A percentile compares a stretch with the other conserved stretches of the same genome.
phyloP scores from a whole-genome alignment of 2,888 invertebrate species.

The Stictocephala bisonia region DNA sequence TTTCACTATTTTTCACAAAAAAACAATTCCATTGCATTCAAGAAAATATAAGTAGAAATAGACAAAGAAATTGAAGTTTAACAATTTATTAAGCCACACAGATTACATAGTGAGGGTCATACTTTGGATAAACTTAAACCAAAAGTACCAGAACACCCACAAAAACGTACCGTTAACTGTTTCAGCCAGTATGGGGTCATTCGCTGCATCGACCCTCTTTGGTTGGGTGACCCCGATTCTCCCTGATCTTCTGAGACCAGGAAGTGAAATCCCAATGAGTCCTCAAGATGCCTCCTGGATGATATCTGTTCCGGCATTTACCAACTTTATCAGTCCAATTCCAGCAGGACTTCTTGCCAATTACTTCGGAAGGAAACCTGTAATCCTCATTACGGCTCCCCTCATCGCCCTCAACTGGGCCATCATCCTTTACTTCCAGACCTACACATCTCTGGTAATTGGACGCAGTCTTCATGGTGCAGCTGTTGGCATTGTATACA shows the following conservation, averaged over 20 bases:
- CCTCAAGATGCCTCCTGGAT: slow-evolving; percentile 50
- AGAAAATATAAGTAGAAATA: too few relatives aligned
- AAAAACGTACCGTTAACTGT: too few relatives aligned
- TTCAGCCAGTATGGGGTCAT: slow-evolving; percentile 15
- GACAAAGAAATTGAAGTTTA: too few relatives aligned
- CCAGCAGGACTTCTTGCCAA: slow-evolving; percentile 49
- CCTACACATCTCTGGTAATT: slow-evolving; percentile 48
- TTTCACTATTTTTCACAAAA: too few relatives aligned
- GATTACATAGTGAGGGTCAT: too few relatives aligned
- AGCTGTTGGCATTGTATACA: slow-evolving; percentile 53
- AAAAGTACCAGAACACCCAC: too few relatives aligned
- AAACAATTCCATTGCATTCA: too few relatives aligned
- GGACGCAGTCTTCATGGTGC: slow-evolving; percentile 54
- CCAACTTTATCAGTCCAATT: slow-evolving; percentile 50
- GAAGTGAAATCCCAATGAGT: slow-evolving; percentile 24
- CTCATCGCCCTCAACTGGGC: slow-evolving; percentile 51
- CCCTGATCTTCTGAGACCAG: neutral
- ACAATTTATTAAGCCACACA: too few relatives aligned
- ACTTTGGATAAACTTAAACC: too few relatives aligned
- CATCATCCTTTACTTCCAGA: slow-evolving; percentile 48
- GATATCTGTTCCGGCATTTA: slow-evolving; percentile 49
- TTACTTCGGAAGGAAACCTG: slow-evolving; percentile 50
- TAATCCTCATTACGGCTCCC: slow-evolving; percentile 48
- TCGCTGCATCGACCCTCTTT: slow-evolving; percentile 5
- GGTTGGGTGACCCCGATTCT: slow-evolving; percentile 27